Evolutionary conservation across 2,797 vertebrate genomes (phyloP).

Genomic region (Channa striata): DNA sequence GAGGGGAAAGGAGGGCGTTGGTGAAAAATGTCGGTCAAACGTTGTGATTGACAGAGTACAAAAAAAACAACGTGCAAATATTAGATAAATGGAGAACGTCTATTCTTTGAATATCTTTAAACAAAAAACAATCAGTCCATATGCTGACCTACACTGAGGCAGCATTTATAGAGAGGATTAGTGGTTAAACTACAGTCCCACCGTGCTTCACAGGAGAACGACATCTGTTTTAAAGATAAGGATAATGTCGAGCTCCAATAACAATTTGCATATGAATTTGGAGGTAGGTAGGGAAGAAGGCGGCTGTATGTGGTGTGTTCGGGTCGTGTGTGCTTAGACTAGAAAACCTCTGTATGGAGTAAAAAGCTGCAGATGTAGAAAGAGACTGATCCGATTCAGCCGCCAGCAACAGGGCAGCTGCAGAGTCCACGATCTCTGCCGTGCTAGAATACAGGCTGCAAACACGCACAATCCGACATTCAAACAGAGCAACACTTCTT

Average conservation of each 20-base stretch:
- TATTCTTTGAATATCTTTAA: neutral
- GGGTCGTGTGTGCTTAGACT: constrained; percentile 2
- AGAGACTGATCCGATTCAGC: constrained; percentile 57
- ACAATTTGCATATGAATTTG: neutral
- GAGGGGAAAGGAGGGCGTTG: constrained; percentile 42
- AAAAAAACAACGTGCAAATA: neutral
- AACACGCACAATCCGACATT: constrained; percentile 45
- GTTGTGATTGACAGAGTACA: constrained; percentile 16
- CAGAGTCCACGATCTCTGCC: constrained; percentile 40
- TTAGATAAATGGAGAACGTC: neutral
- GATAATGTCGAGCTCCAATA: constrained; percentile 2
- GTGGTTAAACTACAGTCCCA: constrained; percentile 8
- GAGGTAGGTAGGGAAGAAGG: constrained; percentile 4
- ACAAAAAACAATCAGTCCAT: neutral
- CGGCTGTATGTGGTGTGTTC: neutral
- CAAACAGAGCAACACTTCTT: constrained; percentile 38
- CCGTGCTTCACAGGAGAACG: constrained; percentile 1
- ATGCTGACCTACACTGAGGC: constrained; percentile 8
- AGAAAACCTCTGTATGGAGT: constrained; percentile 52
- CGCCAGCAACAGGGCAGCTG: constrained; percentile 60
- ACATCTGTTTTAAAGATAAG: constrained; percentile 20
- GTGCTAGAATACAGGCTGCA: constrained; percentile 36
- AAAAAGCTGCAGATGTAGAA: constrained; percentile 61
- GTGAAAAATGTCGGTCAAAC: constrained; percentile 43
- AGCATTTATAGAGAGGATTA: neutral